Percentiles rank a stretch among this genome's conserved stretches.
phyloP scores from a whole-genome alignment of 2,797 vertebrate species.

The Momotus momota region DNA sequence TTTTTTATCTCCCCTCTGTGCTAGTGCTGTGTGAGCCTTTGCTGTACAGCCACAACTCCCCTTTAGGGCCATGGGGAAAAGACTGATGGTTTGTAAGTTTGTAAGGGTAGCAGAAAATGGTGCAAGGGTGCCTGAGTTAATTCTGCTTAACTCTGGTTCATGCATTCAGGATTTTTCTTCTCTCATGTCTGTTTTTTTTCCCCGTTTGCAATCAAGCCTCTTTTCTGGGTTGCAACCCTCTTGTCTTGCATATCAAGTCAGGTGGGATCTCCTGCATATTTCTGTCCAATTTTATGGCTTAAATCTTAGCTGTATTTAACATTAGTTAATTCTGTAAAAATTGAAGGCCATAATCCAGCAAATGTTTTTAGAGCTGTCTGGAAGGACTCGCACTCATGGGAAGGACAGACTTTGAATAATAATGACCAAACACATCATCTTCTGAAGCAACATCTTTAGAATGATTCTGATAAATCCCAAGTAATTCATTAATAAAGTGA shows the following conservation, averaged over 20 bases:
- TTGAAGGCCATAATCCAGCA: constrained; percentile 24
- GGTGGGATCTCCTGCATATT: not conserved
- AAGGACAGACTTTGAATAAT: constrained; percentile 56
- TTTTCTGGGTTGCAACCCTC: not conserved
- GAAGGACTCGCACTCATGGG: constrained; percentile 1
- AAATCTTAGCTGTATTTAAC: constrained; percentile 34
- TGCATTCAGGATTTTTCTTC: not conserved
- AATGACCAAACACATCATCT: constrained; percentile 7
- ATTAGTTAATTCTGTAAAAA: constrained; percentile 39
- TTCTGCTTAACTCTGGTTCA: not conserved
- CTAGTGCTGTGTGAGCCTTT: not conserved
- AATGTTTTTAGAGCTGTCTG: constrained; percentile 21
- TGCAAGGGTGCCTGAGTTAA: not conserved
- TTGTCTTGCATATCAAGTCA: not conserved
- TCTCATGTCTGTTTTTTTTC: not conserved
- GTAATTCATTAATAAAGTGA: constrained; percentile 46
- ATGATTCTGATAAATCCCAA: constrained; percentile 43
- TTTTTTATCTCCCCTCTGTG: no score
- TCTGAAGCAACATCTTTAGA: constrained; percentile 37
- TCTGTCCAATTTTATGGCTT: not conserved
- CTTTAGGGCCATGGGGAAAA: not conserved
- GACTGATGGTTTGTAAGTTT: not conserved
- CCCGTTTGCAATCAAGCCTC: not conserved
- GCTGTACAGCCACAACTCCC: not conserved
- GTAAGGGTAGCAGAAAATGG: not conserved